Evolutionary conservation across 2,888 invertebrate species (phyloP).

Genomic region (Yponomeuta plumbellus): DNA sequence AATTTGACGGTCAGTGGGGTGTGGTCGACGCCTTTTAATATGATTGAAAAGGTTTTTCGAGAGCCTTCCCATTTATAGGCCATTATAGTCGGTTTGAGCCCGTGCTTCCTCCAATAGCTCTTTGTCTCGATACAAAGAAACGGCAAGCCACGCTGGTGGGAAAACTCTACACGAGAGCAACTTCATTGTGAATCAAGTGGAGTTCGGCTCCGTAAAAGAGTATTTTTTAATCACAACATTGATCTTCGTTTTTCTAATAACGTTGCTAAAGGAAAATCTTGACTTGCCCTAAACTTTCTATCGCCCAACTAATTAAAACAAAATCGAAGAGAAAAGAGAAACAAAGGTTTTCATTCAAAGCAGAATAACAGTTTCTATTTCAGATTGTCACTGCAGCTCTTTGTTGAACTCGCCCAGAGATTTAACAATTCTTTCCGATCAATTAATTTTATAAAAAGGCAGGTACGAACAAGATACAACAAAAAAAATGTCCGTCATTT

Average conservation of each 20-base stretch:
- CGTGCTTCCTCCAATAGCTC: not conserved
- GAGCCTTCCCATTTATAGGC: not conserved
- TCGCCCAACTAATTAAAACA: not conserved
- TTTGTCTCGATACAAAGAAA: not conserved
- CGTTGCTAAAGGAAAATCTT: no score
- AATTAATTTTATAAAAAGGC: slow-evolving; percentile 51
- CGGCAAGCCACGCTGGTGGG: not conserved
- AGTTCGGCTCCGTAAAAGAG: not conserved
- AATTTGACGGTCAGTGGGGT: slow-evolving; percentile 48
- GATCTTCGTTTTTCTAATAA: not conserved
- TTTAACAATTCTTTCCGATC: slow-evolving; percentile 43
- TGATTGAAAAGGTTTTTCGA: slow-evolving; percentile 19
- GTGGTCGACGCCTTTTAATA: slow-evolving; percentile 40
- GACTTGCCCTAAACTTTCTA: not conserved
- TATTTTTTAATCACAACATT: not conserved
- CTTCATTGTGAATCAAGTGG: not conserved
- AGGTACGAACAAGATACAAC: slow-evolving; percentile 29
- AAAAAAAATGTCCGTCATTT: slow-evolving; percentile 5
- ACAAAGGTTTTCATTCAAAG: not conserved
- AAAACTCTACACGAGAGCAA: not conserved
- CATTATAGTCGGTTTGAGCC: not conserved
- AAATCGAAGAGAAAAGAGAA: not conserved
- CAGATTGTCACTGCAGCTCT: not conserved
- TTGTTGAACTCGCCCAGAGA: not conserved
- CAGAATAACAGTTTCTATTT: not conserved